phyloP scores from a whole-genome alignment of 1,140 invertebrate genomes.

The Mesaphorura yosii region DNA sequence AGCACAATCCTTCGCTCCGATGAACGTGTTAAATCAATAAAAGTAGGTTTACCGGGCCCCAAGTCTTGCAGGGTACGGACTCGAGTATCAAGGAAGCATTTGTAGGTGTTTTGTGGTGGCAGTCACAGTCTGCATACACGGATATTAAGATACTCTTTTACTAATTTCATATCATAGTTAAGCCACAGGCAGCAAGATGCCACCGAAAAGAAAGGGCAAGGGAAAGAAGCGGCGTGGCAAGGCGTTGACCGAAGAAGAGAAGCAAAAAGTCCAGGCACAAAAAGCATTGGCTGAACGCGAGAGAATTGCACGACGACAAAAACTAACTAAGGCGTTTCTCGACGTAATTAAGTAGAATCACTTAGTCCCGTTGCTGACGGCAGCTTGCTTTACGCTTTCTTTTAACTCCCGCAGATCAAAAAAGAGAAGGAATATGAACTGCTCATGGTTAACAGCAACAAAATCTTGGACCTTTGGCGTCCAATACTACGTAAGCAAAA shows the following conservation, averaged over 20 bases:
- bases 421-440: conserved; percentile 30
- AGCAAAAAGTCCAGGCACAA: conserved; percentile 25
- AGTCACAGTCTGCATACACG: too few species aligned
- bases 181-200: too few species aligned
- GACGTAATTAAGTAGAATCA: conserved; percentile 12
- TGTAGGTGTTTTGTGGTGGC: too few species aligned
- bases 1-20: too few species aligned
- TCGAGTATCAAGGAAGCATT: too few species aligned
- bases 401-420: conserved; percentile 19
- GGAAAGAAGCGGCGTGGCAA: conserved; percentile 23
- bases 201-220: neutral
- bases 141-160: too few species aligned
- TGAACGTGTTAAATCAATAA: too few species aligned
- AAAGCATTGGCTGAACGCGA: conserved; percentile 27
- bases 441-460: conserved; percentile 27
- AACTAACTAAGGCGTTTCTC: conserved; percentile 23
- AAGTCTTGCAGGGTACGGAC: too few species aligned
- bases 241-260: conserved; percentile 26
- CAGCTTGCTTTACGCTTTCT: neutral
- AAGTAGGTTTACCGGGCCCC: too few species aligned
- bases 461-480: conserved; percentile 30
- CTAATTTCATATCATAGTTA: too few species aligned
- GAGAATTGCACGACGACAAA: conserved; percentile 17
- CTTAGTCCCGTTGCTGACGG: neutral
- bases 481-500: conserved; percentile 26